Conservation (phyloP, 2,888 invertebrate genomes). For the Asteroscopus sphinx region DNA sequence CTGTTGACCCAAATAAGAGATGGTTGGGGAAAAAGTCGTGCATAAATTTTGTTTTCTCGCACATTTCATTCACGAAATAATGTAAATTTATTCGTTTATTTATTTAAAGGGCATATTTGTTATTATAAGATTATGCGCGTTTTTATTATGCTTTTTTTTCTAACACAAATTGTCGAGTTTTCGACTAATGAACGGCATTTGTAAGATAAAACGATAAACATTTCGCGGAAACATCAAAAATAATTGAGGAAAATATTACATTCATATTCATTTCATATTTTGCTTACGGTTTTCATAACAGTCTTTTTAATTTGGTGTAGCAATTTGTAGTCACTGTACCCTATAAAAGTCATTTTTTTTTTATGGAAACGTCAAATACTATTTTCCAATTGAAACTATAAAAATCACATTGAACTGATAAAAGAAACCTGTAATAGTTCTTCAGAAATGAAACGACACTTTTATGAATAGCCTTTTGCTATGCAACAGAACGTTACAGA, state of each 20-base stretch:
- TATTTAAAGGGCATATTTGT: constrained; percentile 35
- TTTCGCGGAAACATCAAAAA: constrained; percentile 1
- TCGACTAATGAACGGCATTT: constrained; percentile 12
- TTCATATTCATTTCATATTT: neutral
- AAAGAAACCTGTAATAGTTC: neutral
- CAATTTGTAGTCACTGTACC: neutral
- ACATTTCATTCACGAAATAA: constrained; percentile 47
- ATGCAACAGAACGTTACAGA: constrained; percentile 13
- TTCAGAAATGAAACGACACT: neutral
- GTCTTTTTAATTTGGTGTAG: neutral
- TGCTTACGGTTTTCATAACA: neutral
- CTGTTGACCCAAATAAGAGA: constrained; percentile 48
- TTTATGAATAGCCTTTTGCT: constrained; percentile 14
- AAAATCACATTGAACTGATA: no score
- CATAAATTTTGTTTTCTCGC: constrained; percentile 36
- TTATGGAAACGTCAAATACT: no score
- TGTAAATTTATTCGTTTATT: constrained; percentile 47
- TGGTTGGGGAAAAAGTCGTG: constrained; percentile 28
- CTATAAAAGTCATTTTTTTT: neutral
- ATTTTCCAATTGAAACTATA: no score
- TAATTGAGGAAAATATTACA: constrained; percentile 14
- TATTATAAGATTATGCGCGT: constrained; percentile 3
- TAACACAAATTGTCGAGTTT: neutral
- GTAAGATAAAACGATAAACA: constrained; percentile 1
- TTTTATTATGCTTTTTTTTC: neutral